Conservation (phyloP, 1,140 invertebrate genomes). For the Solenopsis invicta region DNA sequence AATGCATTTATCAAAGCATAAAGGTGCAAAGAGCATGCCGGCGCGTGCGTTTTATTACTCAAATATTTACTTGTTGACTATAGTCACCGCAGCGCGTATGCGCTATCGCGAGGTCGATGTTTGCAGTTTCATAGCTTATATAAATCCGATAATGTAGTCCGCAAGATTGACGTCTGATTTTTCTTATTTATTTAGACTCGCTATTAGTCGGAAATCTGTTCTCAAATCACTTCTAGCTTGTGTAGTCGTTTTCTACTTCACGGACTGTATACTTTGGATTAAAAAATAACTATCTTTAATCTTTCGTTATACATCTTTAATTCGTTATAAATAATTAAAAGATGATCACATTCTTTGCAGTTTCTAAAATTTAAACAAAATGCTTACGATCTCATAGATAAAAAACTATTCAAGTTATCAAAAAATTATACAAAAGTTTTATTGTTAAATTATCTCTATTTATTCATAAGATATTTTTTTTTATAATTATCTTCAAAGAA, state of each 20-base stretch:
- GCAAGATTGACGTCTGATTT: neutral
- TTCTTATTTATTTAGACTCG: neutral
- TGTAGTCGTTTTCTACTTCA: neutral
- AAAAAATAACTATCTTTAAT: neutral
- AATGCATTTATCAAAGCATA: constrained; percentile 21
- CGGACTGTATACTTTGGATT: neutral
- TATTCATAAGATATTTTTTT: too few relatives aligned
- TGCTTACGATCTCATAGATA: too few relatives aligned
- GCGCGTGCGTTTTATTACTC: constrained; percentile 1
- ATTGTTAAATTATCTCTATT: too few relatives aligned
- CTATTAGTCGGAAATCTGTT: neutral
- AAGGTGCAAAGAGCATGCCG: neutral
- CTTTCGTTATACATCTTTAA: neutral
- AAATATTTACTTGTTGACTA: constrained; percentile 44
- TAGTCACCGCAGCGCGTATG: neutral
- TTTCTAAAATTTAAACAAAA: neutral
- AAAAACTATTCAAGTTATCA: neutral
- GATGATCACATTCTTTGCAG: neutral
- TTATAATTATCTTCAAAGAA: too few relatives aligned
- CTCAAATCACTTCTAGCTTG: neutral
- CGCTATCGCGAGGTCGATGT: neutral
- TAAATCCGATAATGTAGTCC: neutral
- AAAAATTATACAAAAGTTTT: neutral
- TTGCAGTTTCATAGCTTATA: constrained; percentile 14
- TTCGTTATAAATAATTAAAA: neutral